A percentile compares a stretch with the other conserved stretches of the same genome.
Conservation (phyloP, 2,797 vertebrate species). For the Lindbergichthys nudifrons region DNA sequence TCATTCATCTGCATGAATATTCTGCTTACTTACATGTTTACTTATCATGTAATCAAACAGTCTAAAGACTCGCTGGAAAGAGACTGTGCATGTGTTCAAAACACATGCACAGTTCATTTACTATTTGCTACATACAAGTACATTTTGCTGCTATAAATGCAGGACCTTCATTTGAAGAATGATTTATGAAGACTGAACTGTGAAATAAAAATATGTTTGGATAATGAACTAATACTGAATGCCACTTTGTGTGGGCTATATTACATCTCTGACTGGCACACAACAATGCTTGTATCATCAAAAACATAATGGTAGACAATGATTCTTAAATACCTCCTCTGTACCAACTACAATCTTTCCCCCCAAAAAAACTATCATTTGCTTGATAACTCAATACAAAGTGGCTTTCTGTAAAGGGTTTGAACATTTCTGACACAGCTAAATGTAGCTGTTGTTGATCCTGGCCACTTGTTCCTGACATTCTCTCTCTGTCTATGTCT, state of each 20-base stretch:
- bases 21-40: not conserved
- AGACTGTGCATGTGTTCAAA: too few relatives aligned
- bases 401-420: not conserved
- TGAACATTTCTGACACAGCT: not conserved
- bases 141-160: not conserved
- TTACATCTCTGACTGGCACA: not conserved
- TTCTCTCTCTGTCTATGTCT: slow-evolving; percentile 7
- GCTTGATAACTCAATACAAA: not conserved
- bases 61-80: too few relatives aligned
- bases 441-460: not conserved
- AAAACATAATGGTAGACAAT: not conserved
- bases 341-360: not conserved
- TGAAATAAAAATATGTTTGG: not conserved
- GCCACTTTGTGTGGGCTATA: not conserved
- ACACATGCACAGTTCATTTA: not conserved
- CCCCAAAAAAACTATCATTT: not conserved
- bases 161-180: not conserved
- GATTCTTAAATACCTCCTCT: too few relatives aligned
- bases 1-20: not conserved
- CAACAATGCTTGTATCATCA: not conserved
- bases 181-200: not conserved
- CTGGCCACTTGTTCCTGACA: not conserved
- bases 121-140: not conserved
- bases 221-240: not conserved
- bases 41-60: not conserved